Evolutionary conservation across 2,797 vertebrate species (phyloP).

Genomic region (Salarias fasciatus): DNA sequence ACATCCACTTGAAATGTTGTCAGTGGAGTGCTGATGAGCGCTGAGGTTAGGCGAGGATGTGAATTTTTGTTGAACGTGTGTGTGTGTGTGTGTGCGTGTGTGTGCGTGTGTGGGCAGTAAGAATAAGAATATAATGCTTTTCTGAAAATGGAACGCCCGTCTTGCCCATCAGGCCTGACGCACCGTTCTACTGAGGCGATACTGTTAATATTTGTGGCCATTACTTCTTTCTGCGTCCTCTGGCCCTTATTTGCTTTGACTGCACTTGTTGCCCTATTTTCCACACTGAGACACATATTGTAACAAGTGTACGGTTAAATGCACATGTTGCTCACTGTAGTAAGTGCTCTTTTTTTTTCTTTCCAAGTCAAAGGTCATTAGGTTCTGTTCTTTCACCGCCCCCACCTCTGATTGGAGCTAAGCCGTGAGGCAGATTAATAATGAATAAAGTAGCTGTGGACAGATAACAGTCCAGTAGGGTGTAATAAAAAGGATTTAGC

Average conservation of each 20-base stretch:
- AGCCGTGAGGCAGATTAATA: slow-evolving; percentile 65
- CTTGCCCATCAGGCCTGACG: no score
- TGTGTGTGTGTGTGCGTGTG: slow-evolving; percentile 20
- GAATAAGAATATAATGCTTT: no score
- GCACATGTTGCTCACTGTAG: slow-evolving; percentile 10
- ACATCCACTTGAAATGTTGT: slow-evolving; percentile 35
- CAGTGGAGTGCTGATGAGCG: slow-evolving; percentile 36
- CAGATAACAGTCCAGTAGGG: slow-evolving; percentile 66
- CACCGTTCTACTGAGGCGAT: no score
- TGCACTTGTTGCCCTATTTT: slow-evolving; percentile 50
- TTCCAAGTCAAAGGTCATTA: slow-evolving; percentile 58
- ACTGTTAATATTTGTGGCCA: no score
- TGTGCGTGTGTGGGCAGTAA: no score
- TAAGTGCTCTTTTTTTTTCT: slow-evolving; percentile 17
- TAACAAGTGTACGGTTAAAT: background rate
- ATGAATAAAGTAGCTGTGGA: slow-evolving; percentile 64
- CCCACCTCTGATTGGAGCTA: slow-evolving; percentile 68
- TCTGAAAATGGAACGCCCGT: no score
- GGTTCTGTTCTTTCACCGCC: slow-evolving; percentile 54
- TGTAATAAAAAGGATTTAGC: slow-evolving; percentile 66
- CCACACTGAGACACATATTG: slow-evolving; percentile 18
- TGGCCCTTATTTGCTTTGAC: slow-evolving; percentile 62
- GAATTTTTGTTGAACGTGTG: no score
- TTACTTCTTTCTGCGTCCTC: slow-evolving; percentile 66
- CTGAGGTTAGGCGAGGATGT: slow-evolving; percentile 16